phyloP scores from a whole-genome alignment of 2,113 vertebrate genomes.

The Scomber scombrus region DNA sequence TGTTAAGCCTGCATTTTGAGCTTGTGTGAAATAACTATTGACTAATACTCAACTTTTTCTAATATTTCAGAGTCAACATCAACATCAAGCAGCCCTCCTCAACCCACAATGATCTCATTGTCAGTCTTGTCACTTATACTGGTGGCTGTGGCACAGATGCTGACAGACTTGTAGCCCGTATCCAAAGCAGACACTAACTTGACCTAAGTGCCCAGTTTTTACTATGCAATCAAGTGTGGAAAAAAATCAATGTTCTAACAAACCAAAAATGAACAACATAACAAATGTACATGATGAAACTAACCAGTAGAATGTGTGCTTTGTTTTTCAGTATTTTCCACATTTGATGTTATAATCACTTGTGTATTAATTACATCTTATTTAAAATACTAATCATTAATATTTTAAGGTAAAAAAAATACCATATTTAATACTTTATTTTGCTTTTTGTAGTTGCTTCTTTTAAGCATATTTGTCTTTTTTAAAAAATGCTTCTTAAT shows the following conservation, averaged over 20 bases:
- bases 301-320: conserved; percentile 36
- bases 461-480: neutral
- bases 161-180: conserved; percentile 43
- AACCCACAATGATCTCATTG: conserved; percentile 24
- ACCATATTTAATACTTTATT: neutral
- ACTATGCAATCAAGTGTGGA: neutral
- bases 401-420: neutral
- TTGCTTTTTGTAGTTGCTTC: neutral
- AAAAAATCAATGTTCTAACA: neutral
- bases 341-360: neutral
- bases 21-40: neutral
- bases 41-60: neutral
- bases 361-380: neutral
- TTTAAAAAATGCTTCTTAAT: neutral
- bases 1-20: neutral
- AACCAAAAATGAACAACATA: neutral
- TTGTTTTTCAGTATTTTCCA: conserved; percentile 27
- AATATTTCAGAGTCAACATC: conserved; percentile 60
- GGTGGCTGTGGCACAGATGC: conserved; percentile 48
- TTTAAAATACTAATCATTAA: conserved; percentile 12
- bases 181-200: neutral
- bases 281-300: conserved; percentile 51
- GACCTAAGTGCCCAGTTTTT: neutral
- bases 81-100: conserved; percentile 42
- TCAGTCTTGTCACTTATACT: conserved; percentile 55